Evolutionary conservation across 2,113 vertebrate genomes (phyloP), one percentile per base, ranked within the genome.

Genomic region (Brachyhypopomus occidentalis): DNA sequence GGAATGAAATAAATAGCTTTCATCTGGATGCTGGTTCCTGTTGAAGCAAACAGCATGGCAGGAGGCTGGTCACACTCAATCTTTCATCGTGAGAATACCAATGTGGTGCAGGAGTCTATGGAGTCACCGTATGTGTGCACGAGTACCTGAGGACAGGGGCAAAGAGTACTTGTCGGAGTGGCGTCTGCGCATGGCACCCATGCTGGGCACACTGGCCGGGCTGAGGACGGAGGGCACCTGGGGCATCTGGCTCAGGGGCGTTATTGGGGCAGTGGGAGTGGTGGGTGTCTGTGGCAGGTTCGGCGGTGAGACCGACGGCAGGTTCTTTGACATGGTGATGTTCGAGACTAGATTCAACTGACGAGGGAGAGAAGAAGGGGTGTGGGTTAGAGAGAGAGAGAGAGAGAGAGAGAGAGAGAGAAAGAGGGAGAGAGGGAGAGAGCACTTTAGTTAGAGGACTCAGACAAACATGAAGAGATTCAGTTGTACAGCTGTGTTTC

Each of bases 121-220:
- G 41, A 48, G 41, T 48, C 11, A 48, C 41, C 11, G 41, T 5
- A 38, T 77, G 75, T 76, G 77, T 45, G 38, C 71, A 6, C 55
- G 38, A 23, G 45, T 96, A 99, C 98, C 98, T 95, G 98, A 98
- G 93, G 97, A 97, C 91, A 98, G 95, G 86, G 96, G 94, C 94
- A 99, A 97, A 94, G 96, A 96, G 94, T 98, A 99, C 92, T 99
- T 99, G 93, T 99, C 98, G 82, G 97, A 96, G 94, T 99, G 98
- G 90, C 98, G 95, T 93, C 98, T 94, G 93, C 98, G 95, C 93
- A 99, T 98, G 93, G 98, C 97, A 89, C 97, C 97, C 95, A 99
- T 96, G 85, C 94, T 97, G 92, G 97, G 98, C 87, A 99, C 95
- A 91, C 95, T 98, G 89, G 97, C 98, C 86, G 96, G 95, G 91